Conservation (phyloP, 1,140 invertebrate genomes). For the Bombus cullumanus region DNA sequence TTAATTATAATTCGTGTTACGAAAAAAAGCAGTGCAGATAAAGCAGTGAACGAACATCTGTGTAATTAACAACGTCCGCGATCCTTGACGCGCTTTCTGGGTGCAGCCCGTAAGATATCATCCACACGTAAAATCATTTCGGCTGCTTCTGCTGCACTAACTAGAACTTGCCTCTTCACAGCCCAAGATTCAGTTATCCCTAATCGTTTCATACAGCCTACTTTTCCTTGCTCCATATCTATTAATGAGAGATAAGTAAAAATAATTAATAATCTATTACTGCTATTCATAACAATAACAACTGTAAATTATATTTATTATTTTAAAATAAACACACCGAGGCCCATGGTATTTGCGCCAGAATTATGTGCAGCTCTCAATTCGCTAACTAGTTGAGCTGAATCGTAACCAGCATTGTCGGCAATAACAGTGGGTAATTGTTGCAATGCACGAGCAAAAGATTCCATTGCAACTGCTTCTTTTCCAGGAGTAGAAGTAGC, state of each 20-base stretch:
- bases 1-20: conserved; percentile 20
- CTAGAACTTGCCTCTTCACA: conserved; percentile 97
- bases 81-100: conserved; percentile 94
- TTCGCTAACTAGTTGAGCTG: conserved; percentile 95
- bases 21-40: conserved; percentile 40
- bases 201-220: conserved; percentile 93
- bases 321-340: conserved; percentile 85
- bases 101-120: conserved; percentile 97
- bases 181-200: conserved; percentile 98
- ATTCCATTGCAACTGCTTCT: conserved; percentile 98
- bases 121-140: conserved; percentile 99
- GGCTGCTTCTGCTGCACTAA: conserved; percentile 98
- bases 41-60: neutral
- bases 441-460: conserved; percentile 94
- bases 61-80: conserved; percentile 91
- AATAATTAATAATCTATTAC: conserved; percentile 8
- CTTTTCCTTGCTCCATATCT: conserved; percentile 94
- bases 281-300: neutral
- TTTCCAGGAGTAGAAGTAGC: conserved; percentile 97
- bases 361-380: conserved; percentile 94
- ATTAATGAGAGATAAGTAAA: conserved; percentile 37
- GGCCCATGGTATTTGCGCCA: conserved; percentile 89
- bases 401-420: conserved; percentile 99
- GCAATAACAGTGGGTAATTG: conserved; percentile 97
- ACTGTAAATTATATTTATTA: neutral